Evolutionary conservation across 2,113 vertebrate species (phyloP).

Genomic region (Chaetodon auriga): DNA sequence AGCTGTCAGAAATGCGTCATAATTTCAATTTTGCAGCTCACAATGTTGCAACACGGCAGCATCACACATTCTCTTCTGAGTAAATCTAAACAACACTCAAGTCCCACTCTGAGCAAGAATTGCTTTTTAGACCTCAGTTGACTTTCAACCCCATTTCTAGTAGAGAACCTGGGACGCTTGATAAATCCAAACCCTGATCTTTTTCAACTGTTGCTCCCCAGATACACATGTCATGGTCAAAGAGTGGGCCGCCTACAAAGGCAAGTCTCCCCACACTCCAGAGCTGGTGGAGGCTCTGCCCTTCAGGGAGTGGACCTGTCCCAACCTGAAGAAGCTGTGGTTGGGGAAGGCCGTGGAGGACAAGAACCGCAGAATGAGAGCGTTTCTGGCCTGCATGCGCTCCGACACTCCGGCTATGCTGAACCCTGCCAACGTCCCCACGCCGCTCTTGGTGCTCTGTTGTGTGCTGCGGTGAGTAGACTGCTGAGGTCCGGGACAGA

Average conservation of each 20-base stretch:
- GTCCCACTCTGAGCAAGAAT: background rate
- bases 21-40: background rate
- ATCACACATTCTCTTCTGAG: background rate
- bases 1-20: background rate
- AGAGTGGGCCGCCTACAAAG: constrained; percentile 98
- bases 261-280: constrained; percentile 95
- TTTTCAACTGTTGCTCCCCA: constrained; percentile 49
- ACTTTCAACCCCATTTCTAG: background rate
- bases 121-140: background rate
- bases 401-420: constrained; percentile 97
- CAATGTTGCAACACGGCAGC: background rate
- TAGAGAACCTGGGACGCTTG: background rate
- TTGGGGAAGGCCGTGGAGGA: constrained; percentile 95
- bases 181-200: background rate
- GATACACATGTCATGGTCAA: constrained; percentile 94
- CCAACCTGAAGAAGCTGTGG: constrained; percentile 96
- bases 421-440: constrained; percentile 93
- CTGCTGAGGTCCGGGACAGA: background rate
- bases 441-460: constrained; percentile 95
- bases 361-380: constrained; percentile 96
- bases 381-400: constrained; percentile 96
- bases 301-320: constrained; percentile 97
- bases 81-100: background rate
- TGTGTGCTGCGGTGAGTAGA: constrained; percentile 93
- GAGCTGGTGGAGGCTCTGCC: constrained; percentile 96